A percentile compares a stretch with the other conserved stretches of the same genome.
These are phyloP conservation scores for Rhodophaea formosa DNA, from an alignment of 2,888 invertebrate species.

Conservation along the genomic window DNA sequence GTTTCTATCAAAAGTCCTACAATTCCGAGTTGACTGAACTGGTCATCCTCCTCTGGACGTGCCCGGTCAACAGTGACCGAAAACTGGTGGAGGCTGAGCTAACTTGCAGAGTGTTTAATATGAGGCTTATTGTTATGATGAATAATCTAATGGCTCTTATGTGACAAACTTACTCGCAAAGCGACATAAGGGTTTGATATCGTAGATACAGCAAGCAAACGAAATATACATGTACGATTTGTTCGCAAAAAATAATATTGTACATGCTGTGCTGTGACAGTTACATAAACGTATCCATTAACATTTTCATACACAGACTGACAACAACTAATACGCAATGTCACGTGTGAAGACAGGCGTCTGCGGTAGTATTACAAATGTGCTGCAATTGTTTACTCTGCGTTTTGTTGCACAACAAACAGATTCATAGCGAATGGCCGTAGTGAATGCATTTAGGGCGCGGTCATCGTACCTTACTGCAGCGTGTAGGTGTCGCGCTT, in stretches of 20 bases:
- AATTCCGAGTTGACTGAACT: slow-evolving; percentile 37
- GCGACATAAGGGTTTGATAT: neutral
- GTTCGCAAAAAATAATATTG: no score
- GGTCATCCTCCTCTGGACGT: slow-evolving; percentile 52
- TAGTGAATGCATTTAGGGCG: slow-evolving; percentile 61
- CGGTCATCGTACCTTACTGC: slow-evolving; percentile 69
- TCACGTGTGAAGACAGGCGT: neutral
- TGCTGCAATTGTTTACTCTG: neutral
- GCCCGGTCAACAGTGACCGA: slow-evolving; percentile 39
- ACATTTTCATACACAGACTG: neutral
- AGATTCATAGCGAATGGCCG: slow-evolving; percentile 32
- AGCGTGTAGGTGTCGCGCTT: slow-evolving; percentile 65
- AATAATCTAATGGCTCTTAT: slow-evolving; percentile 27
- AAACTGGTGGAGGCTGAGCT: slow-evolving; percentile 48
- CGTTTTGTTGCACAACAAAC: slow-evolving; percentile 13
- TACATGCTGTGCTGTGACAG: no score
- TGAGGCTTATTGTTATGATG: slow-evolving; percentile 54
- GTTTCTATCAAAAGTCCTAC: slow-evolving; percentile 31
- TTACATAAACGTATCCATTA: neutral
- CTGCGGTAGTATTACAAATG: neutral
- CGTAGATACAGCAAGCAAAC: neutral
- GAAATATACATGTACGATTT: no score
- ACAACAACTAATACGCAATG: neutral
- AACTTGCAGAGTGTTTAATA: slow-evolving; percentile 57
- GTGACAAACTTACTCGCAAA: neutral